Percentiles rank a stretch among this genome's conserved stretches.
These are phyloP conservation scores for Medauroidea extradentata DNA, from an alignment of 1,140 invertebrate species.

Conservation along the genomic window DNA sequence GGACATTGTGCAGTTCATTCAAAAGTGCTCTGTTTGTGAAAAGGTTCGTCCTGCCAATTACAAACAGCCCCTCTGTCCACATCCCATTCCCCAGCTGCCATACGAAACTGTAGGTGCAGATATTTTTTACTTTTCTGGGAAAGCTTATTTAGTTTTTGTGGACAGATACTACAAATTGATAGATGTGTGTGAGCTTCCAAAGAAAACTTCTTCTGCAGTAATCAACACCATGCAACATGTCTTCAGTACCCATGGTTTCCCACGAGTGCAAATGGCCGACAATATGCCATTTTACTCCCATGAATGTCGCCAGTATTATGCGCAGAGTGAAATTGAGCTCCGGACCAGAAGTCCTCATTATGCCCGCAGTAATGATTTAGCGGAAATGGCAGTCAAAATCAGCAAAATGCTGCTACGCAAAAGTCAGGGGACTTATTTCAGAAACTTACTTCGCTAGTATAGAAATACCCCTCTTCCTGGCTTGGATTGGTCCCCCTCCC, in stretches of 20 bases:
- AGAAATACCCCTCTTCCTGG: slow-evolving; percentile 2
- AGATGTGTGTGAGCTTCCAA: neutral
- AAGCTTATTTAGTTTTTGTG: neutral
- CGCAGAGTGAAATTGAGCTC: neutral
- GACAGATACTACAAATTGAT: neutral
- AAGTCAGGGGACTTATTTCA: neutral
- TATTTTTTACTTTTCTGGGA: neutral
- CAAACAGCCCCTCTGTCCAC: slow-evolving; percentile 9
- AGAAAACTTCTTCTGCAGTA: neutral
- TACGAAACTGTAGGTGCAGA: neutral
- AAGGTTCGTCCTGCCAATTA: slow-evolving; percentile 7
- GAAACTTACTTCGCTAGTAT: neutral
- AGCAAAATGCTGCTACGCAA: neutral
- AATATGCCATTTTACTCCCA: neutral
- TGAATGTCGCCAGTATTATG: neutral
- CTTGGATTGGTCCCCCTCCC: neutral
- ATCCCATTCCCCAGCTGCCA: slow-evolving; percentile 2
- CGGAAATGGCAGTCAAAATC: neutral
- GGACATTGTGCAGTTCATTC: neutral
- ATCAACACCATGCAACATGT: neutral
- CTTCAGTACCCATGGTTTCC: slow-evolving; percentile 4
- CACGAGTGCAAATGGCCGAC: neutral
- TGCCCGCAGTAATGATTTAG: neutral
- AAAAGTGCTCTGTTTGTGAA: slow-evolving; percentile 9
- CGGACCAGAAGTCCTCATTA: neutral